Evolutionary conservation across 1,140 invertebrate genomes (phyloP).

Genomic region (Drosophila varians): DNA sequence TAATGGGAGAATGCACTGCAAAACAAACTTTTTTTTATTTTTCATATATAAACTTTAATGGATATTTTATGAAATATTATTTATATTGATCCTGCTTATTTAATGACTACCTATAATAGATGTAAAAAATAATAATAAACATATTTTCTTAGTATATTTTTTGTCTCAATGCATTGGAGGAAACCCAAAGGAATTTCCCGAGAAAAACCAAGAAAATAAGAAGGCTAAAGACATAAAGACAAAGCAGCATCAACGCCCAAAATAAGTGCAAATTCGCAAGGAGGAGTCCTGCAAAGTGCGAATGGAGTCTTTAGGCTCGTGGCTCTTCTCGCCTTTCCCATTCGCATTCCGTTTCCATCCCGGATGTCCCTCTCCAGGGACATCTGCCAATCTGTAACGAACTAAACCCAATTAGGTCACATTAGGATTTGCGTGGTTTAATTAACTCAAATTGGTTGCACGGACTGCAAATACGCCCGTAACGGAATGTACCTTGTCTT

Average conservation of each 20-base stretch:
- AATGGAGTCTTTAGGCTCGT: constrained; percentile 34
- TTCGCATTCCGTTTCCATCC: not conserved
- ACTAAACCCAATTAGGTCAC: constrained; percentile 69
- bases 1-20: not conserved
- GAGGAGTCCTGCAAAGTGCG: constrained; percentile 40
- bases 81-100: too few species aligned
- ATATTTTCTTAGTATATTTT: too few species aligned
- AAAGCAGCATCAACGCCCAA: constrained; percentile 28
- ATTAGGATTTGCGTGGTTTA: constrained; percentile 76
- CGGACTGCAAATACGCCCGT: constrained; percentile 36
- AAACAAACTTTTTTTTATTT: not conserved
- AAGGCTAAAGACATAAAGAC: constrained; percentile 44
- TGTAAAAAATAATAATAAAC: too few species aligned
- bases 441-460: constrained; percentile 72
- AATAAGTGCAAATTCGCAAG: constrained; percentile 31
- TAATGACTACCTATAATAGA: too few species aligned
- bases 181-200: constrained; percentile 14
- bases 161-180: too few species aligned
- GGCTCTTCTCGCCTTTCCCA: constrained; percentile 13
- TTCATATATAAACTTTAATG: not conserved
- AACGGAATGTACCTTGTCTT: constrained; percentile 4
- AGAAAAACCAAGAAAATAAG: constrained; percentile 23
- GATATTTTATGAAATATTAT: too few species aligned
- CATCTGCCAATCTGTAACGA: constrained; percentile 50
- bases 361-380: constrained; percentile 18